phyloP scores from a whole-genome alignment of 37 sponge, comb jelly and placozoan species.

The Theonella swinhoei region DNA sequence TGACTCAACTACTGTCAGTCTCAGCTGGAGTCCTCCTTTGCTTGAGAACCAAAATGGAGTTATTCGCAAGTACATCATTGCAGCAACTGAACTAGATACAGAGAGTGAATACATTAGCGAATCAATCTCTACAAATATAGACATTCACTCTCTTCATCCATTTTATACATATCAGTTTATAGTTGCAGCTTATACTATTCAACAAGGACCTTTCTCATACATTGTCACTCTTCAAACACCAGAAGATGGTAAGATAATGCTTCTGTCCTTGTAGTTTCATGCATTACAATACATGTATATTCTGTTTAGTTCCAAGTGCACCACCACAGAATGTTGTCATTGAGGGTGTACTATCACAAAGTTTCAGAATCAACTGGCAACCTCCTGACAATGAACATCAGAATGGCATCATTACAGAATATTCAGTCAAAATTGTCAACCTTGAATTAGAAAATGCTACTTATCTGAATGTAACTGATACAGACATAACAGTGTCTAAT shows the following conservation, averaged over 20 bases:
- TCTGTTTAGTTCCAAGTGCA: not conserved
- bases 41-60: conserved; percentile 27
- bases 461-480: not conserved
- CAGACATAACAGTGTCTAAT: not conserved
- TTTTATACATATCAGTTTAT: conserved; percentile 1
- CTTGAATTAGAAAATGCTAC: not conserved
- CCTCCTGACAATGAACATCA: not conserved
- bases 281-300: not conserved
- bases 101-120: not conserved
- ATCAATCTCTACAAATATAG: not conserved
- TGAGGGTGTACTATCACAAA: not conserved
- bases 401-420: not conserved
- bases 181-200: conserved; percentile 25
- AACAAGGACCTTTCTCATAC: not conserved
- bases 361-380: not conserved
- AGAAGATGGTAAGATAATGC: conserved; percentile 24
- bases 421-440: not conserved
- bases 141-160: conserved; percentile 14
- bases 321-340: not conserved
- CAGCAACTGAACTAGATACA: conserved; percentile 3
- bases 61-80: conserved; percentile 2
- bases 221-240: conserved; percentile 7
- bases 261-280: not conserved
- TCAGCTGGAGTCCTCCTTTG: conserved; percentile 29
- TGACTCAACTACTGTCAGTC: not conserved